phyloP scores from a whole-genome alignment of 2,888 invertebrate species.

The Esperia sulphurella region DNA sequence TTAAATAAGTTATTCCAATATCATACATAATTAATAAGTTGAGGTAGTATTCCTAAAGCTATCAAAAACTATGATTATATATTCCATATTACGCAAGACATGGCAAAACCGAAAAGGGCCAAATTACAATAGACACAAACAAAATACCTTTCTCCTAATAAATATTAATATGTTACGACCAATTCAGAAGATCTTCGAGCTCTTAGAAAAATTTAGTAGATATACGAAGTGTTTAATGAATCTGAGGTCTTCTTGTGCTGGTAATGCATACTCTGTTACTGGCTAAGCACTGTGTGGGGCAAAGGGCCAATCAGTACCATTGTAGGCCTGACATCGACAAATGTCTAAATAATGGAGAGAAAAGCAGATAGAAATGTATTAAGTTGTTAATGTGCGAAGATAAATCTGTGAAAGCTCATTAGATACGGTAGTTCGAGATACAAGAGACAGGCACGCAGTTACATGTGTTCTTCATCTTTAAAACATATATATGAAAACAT shows the following conservation, averaged over 20 bases:
- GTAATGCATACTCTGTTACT: conserved; percentile 29
- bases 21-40: no score
- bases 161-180: conserved; percentile 45
- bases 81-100: conserved; percentile 15
- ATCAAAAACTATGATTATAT: conserved; percentile 54
- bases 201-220: conserved; percentile 2
- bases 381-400: conserved; percentile 19
- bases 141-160: conserved; percentile 56
- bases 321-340: conserved; percentile 54
- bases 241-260: conserved; percentile 28
- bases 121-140: conserved; percentile 34
- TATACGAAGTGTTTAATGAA: conserved; percentile 9
- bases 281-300: conserved; percentile 23
- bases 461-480: no score
- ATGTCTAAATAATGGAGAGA: conserved; percentile 53
- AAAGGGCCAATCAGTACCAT: conserved; percentile 56
- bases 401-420: conserved; percentile 17
- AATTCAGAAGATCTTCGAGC: conserved; percentile 21
- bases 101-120: conserved; percentile 25
- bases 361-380: conserved; percentile 24
- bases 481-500: no score
- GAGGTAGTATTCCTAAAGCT: background rate
- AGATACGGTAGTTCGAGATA: conserved; percentile 24
- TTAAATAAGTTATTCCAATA: no score
- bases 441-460: no score